Base-by-base conservation (phyloP, 2,888 invertebrate species). In the Protula sp. region DNA sequence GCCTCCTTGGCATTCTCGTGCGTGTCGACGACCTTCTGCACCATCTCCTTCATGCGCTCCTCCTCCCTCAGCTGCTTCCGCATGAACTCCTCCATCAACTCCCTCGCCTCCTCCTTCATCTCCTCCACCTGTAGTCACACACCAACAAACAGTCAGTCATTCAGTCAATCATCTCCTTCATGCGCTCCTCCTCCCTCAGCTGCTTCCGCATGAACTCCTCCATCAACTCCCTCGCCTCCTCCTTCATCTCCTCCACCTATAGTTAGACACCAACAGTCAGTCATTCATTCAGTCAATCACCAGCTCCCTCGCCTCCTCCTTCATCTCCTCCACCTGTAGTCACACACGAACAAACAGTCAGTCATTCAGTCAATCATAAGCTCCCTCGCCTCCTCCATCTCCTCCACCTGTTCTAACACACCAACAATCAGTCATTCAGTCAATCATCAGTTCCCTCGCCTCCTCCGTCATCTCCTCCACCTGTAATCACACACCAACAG, bases 1-100 rank as follows among this genome's bases (percentile, higher is more conserved):
- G 78, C 73, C 57, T 77, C 74, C 63, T 77, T 78, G 2, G 77
- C 75, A 70, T 78, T 80, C 55, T 73, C 72, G 60, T 77, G 77
- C 31, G 76, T 74, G 31, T 73, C 71, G 70, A 76, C 69, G 28
- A 80, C 79, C 30, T 74, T 72, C 53, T 76, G 77, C 26, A 79
- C 78, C 52, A 66, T 24, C 27, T 58, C 38, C 19, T 38, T 38
- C 38, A 38, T 38, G 38, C 75, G 72, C 65, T 78, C 70, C 65
- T 80, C 80, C 62, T 77, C 76, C 58, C 72, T 62, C 50, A 80
- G 68, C 62, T 73, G 73, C 57, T 75, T 66, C 57, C 77, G 72
- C 29, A 81, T 54, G 57, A 66, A 78, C 54, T 73, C 71, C 48
- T 75, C 70, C 76, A 79, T 75, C 67, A 75, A 69, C 48, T 66